Evolutionary conservation across 2,113 vertebrate genomes (phyloP).

Genomic region (Sigmodon hispidus): DNA sequence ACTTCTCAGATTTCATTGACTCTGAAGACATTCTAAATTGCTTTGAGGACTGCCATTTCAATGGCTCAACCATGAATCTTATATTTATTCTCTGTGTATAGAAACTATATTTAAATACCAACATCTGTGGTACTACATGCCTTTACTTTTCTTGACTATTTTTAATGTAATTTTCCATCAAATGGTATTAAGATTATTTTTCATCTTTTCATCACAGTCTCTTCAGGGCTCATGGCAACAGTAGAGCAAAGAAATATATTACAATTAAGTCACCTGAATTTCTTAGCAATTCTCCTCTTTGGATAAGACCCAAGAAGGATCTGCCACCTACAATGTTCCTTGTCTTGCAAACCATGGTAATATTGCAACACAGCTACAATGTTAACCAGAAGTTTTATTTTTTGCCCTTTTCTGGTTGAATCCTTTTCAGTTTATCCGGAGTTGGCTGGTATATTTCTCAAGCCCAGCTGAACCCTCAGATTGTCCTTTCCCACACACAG

Average conservation of each 20-base stretch:
- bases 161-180: background rate
- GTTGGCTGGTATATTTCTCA: background rate
- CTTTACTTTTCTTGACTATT: background rate
- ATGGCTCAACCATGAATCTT: background rate
- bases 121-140: background rate
- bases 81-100: background rate
- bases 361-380: background rate
- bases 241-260: background rate
- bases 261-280: conserved; percentile 40
- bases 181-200: background rate
- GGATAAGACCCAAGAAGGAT: conserved; percentile 29
- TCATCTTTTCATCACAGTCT: background rate
- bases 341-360: background rate
- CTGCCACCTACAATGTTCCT: background rate
- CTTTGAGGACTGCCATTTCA: conserved; percentile 30
- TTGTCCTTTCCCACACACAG: conserved; percentile 34
- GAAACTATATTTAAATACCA: conserved; percentile 5
- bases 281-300: background rate
- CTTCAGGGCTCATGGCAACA: background rate
- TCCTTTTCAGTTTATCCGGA: conserved; percentile 51
- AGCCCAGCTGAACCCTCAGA: background rate
- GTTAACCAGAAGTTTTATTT: background rate
- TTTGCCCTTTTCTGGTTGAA: conserved; percentile 26
- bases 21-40: conserved; percentile 15
- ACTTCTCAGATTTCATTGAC: conserved; percentile 24